Percentiles rank a stretch among this genome's conserved stretches.
Evolutionary conservation across 2,888 invertebrate species (phyloP).

Genomic region (Campaea margaritaria): DNA sequence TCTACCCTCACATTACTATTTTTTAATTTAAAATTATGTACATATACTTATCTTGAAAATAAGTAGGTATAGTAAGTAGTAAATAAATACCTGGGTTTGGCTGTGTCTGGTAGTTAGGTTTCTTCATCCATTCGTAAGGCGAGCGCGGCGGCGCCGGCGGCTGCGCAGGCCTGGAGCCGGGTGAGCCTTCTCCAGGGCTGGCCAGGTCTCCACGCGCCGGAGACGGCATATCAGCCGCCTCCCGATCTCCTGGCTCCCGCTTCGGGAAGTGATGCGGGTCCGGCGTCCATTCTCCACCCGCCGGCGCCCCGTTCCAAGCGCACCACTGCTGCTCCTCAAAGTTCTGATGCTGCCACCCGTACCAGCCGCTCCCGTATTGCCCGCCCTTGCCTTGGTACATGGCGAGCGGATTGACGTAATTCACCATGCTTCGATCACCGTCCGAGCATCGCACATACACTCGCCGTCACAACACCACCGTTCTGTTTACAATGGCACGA

Average conservation of each 20-base stretch:
- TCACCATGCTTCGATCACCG: conserved; percentile 88
- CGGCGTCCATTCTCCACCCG: conserved; percentile 78
- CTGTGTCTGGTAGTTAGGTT: conserved; percentile 93
- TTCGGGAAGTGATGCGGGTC: conserved; percentile 80
- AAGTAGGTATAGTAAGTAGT: too few relatives aligned
- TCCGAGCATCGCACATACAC: conserved; percentile 81
- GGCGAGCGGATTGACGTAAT: conserved; percentile 89
- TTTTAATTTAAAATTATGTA: too few relatives aligned
- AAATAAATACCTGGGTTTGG: conserved; percentile 90
- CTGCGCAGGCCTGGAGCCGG: conserved; percentile 79
- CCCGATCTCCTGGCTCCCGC: conserved; percentile 74
- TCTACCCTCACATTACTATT: too few relatives aligned
- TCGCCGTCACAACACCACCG: conserved; percentile 76
- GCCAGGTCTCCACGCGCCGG: conserved; percentile 83
- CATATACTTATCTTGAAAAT: too few relatives aligned
- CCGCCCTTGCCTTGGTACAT: conserved; percentile 88
- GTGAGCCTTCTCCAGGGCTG: conserved; percentile 83
- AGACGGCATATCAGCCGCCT: conserved; percentile 77
- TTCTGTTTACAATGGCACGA: conserved; percentile 42
- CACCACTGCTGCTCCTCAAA: conserved; percentile 86
- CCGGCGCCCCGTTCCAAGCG: conserved; percentile 82
- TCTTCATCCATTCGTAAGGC: conserved; percentile 97
- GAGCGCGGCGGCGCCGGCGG: conserved; percentile 90
- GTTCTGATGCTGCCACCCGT: conserved; percentile 81
- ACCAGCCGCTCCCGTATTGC: conserved; percentile 81